Percentiles rank a stretch among this genome's conserved stretches.
Evolutionary conservation across 2,113 vertebrate genomes (phyloP).

Genomic region (Calyptommatus sinebrachiatus): DNA sequence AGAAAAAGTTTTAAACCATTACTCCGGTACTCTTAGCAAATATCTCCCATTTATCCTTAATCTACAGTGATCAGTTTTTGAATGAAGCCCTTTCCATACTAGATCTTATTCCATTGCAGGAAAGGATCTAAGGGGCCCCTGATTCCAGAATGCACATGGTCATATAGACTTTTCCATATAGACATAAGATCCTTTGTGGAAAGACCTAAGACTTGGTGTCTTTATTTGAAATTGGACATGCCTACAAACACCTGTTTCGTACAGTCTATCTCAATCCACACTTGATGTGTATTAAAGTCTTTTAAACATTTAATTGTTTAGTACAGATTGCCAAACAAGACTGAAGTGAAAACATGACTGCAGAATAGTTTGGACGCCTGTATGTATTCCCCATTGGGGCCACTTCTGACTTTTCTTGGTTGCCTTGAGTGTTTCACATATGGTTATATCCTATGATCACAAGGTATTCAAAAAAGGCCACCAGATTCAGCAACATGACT

Average conservation of each 20-base stretch:
- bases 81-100: too few relatives aligned
- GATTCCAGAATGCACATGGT: too few relatives aligned
- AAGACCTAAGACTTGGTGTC: not conserved
- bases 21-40: not conserved
- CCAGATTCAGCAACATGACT: constrained; percentile 49
- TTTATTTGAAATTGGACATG: not conserved
- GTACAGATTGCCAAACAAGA: not conserved
- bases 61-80: not conserved
- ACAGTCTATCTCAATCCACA: not conserved
- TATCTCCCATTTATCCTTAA: not conserved
- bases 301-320: not conserved
- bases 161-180: too few relatives aligned
- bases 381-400: not conserved
- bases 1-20: not conserved
- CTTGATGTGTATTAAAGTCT: not conserved
- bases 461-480: constrained; percentile 14
- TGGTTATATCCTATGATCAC: constrained; percentile 5
- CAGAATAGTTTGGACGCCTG: not conserved
- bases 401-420: constrained; percentile 7
- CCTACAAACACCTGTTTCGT: not conserved
- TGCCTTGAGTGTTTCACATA: not conserved
- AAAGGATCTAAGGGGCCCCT: too few relatives aligned
- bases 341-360: not conserved
- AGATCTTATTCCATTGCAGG: too few relatives aligned
- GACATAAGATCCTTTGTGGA: too few relatives aligned